These are phyloP conservation scores for Caenorhabditis angaria DNA, from an alignment of 2,888 invertebrate species.

Conservation along the genomic window DNA sequence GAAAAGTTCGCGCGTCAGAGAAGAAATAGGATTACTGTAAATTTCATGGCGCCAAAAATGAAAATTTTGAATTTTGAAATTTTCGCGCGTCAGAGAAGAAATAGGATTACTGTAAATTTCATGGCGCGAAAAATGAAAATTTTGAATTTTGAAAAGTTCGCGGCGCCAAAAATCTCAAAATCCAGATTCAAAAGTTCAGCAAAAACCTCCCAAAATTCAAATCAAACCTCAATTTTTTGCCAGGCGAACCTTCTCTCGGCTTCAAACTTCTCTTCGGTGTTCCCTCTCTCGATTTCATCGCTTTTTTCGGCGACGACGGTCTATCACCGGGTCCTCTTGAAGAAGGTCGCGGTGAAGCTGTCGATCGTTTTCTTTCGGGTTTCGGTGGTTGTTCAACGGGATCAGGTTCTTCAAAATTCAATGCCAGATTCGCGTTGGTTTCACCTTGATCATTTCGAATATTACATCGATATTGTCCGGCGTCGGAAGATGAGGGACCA, in stretches of 20 bases:
- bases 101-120: too few species aligned
- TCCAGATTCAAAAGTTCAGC: too few species aligned
- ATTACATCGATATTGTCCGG: constrained; percentile 96
- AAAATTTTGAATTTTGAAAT: too few species aligned
- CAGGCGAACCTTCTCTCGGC: constrained; percentile 69
- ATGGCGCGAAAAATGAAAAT: too few species aligned
- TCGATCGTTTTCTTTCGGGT: constrained; percentile 29
- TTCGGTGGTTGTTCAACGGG: constrained; percentile 47
- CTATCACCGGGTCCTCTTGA: constrained; percentile 54
- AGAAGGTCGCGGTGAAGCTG: constrained; percentile 55
- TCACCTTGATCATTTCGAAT: constrained; percentile 95
- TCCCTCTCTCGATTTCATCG: constrained; percentile 54
- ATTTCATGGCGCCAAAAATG: too few species aligned
- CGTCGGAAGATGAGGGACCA: constrained; percentile 92
- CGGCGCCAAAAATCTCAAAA: too few species aligned
- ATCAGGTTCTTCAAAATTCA: constrained; percentile 84
- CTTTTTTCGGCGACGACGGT: constrained; percentile 52
- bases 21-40: too few species aligned
- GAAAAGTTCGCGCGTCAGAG: too few species aligned
- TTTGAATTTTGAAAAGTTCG: too few species aligned
- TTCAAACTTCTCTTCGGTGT: constrained; percentile 56
- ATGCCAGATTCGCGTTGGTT: constrained; percentile 92
- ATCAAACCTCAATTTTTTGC: constrained; percentile 60
- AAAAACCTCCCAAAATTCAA: constrained; percentile 17
- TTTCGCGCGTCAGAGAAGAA: too few species aligned